Percentiles rank a stretch among this genome's conserved stretches.
phyloP scores from a whole-genome alignment of 2,797 vertebrate species.

The Chloroceryle amazona region DNA sequence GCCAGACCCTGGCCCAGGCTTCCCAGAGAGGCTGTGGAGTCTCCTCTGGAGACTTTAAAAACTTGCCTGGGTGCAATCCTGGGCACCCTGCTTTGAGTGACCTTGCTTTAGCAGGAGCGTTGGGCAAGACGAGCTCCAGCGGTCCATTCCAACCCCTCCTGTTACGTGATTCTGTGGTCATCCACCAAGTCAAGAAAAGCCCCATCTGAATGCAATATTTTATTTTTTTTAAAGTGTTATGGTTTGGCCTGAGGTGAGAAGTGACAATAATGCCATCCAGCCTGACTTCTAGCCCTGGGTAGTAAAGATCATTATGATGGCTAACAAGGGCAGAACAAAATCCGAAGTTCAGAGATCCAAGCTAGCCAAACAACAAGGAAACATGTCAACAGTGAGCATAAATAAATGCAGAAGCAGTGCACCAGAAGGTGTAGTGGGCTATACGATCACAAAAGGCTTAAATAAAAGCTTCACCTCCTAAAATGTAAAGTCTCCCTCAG shows the following conservation, averaged over 20 bases:
- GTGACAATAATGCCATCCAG: background rate
- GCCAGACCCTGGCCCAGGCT: too few species aligned
- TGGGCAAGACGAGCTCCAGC: background rate
- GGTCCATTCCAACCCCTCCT: background rate
- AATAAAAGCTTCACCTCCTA: background rate
- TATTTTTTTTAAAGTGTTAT: background rate
- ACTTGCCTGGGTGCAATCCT: background rate
- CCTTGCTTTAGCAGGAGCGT: background rate
- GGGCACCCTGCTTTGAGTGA: background rate
- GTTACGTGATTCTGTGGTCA: background rate
- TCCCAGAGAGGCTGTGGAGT: too few species aligned
- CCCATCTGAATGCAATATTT: background rate
- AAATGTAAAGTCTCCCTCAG: background rate
- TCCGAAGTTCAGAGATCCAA: background rate
- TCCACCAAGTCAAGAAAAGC: background rate
- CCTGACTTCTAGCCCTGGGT: background rate
- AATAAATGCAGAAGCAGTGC: background rate
- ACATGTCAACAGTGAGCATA: background rate
- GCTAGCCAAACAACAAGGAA: background rate
- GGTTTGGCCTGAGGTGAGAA: background rate
- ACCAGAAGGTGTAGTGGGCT: background rate
- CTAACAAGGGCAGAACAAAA: background rate
- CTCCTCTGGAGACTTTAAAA: background rate
- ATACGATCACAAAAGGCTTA: background rate
- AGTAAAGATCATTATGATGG: rapidly evolving